A percentile compares a stretch with the other conserved stretches of the same genome.
Conservation (phyloP, 2,888 invertebrate genomes). For the Colostygia pectinataria region DNA sequence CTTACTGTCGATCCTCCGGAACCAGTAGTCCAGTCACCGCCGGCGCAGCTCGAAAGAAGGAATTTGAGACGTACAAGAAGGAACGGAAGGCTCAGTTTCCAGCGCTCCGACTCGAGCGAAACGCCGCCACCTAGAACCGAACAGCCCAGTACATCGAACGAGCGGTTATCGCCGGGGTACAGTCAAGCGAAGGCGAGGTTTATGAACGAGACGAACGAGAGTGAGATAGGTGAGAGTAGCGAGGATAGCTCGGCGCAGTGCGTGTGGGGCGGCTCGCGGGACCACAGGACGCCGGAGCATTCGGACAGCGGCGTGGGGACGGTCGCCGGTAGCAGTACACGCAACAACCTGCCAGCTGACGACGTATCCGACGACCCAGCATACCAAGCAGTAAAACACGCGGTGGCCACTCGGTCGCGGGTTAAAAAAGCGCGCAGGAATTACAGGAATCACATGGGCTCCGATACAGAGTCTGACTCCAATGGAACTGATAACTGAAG, state of each 20-base stretch:
- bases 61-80: conserved; percentile 51
- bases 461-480: conserved; percentile 72
- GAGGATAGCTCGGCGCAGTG: conserved; percentile 14
- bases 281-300: conserved; percentile 40
- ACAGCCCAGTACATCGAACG: conserved; percentile 50
- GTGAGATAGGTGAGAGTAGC: conserved; percentile 72
- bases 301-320: conserved; percentile 74
- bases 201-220: conserved; percentile 78
- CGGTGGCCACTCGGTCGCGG: conserved; percentile 43
- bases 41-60: conserved; percentile 51
- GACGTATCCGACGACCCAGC: conserved; percentile 75
- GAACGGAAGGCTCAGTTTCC: conserved; percentile 58
- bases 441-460: conserved; percentile 85
- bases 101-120: conserved; percentile 67
- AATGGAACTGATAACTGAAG: conserved; percentile 66
- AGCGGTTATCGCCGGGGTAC: conserved; percentile 55
- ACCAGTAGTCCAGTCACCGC: conserved; percentile 27
- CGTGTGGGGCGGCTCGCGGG: conserved; percentile 5
- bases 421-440: conserved; percentile 85
- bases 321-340: conserved; percentile 59
- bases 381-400: conserved; percentile 68
- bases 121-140: conserved; percentile 64
- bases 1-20: conserved; percentile 48
- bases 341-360: conserved; percentile 52
- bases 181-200: conserved; percentile 71